phyloP scores from a whole-genome alignment of 2,888 invertebrate genomes.

The Pristionchus exspectatus region DNA sequence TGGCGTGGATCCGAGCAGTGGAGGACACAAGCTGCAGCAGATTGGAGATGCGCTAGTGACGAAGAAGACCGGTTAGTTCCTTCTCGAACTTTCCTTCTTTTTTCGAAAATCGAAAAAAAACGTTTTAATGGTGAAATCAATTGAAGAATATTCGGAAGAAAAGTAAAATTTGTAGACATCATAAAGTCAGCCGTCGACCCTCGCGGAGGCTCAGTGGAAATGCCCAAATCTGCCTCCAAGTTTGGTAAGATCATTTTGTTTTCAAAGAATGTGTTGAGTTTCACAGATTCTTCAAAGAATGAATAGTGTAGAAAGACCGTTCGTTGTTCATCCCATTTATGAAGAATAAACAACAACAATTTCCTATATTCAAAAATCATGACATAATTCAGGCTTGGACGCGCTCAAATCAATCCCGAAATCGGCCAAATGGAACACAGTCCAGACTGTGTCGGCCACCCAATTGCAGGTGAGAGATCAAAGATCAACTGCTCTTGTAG shows the following conservation, averaged over 20 bases:
- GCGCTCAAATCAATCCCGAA: constrained; percentile 43
- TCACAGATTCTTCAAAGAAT: neutral
- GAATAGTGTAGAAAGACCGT: too few species aligned
- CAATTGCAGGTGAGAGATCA: constrained; percentile 41
- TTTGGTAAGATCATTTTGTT: neutral
- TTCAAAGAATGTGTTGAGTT: neutral
- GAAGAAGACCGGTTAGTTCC: constrained; percentile 28
- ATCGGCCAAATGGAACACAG: constrained; percentile 40
- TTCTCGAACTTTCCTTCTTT: neutral
- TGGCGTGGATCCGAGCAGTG: neutral
- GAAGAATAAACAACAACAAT: too few species aligned
- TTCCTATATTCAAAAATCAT: neutral
- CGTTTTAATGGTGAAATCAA: neutral
- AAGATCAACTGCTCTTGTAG: neutral
- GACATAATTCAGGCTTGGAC: constrained; percentile 3
- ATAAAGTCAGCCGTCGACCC: constrained; percentile 43
- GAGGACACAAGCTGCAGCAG: neutral
- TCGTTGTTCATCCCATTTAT: too few species aligned
- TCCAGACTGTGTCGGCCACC: constrained; percentile 16
- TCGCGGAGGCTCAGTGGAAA: constrained; percentile 48
- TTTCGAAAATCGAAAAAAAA: neutral
- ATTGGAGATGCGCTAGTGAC: neutral
- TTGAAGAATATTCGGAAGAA: neutral
- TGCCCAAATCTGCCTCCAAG: constrained; percentile 19
- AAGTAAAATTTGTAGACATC: neutral